Conservation (phyloP, 2,888 invertebrate genomes). For the Zygogramma bicolorata region DNA sequence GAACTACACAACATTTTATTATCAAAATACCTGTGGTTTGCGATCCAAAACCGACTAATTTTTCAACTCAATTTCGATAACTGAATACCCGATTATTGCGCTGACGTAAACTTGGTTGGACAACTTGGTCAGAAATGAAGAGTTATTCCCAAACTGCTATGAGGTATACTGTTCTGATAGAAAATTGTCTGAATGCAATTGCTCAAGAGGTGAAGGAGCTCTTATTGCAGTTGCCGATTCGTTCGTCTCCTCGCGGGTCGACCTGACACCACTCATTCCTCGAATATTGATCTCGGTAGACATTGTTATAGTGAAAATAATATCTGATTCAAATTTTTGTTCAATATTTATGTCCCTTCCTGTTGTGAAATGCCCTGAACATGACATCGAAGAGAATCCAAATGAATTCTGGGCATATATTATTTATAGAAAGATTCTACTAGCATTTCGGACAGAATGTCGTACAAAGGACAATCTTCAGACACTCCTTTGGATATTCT, state of each 20-base stretch:
- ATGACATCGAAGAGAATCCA: too few relatives aligned
- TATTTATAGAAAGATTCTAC: too few relatives aligned
- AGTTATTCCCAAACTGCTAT: not conserved
- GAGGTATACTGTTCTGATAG: slow-evolving; percentile 3
- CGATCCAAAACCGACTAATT: not conserved
- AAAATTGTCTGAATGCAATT: not conserved
- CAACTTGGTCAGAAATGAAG: not conserved
- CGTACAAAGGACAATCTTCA: too few relatives aligned
- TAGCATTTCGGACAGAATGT: too few relatives aligned
- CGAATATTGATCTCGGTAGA: too few relatives aligned
- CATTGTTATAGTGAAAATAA: too few relatives aligned
- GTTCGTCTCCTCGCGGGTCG: too few relatives aligned
- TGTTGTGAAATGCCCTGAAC: too few relatives aligned
- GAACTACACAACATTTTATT: not conserved
- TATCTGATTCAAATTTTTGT: not conserved
- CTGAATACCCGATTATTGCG: not conserved
- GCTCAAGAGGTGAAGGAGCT: slow-evolving; percentile 15
- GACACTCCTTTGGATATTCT: too few relatives aligned
- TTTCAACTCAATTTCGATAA: not conserved
- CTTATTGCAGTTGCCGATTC: slow-evolving; percentile 6
- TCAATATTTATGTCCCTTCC: slow-evolving; percentile 6
- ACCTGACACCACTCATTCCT: too few relatives aligned
- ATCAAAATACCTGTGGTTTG: slow-evolving; percentile 8
- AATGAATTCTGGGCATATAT: too few relatives aligned
- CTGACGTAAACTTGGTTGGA: slow-evolving; percentile 9